Evolutionary conservation across 1,140 invertebrate species (phyloP).

Genomic region (Hylaeus anthracinus): DNA sequence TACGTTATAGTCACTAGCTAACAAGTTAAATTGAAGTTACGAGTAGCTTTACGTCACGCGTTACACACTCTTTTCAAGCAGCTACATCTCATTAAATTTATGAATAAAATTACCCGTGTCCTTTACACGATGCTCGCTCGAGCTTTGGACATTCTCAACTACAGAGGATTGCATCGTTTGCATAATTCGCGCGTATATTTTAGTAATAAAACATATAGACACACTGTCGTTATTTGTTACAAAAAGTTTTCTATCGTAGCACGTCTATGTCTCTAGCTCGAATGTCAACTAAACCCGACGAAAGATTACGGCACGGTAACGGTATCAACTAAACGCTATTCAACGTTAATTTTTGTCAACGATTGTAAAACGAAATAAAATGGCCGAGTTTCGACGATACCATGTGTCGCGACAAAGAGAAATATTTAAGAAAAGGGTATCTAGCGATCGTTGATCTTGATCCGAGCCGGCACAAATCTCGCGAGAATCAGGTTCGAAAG

Average conservation of each 20-base stretch:
- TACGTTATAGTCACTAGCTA: constrained; percentile 16
- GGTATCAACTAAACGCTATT: too few relatives aligned
- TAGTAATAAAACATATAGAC: constrained; percentile 11
- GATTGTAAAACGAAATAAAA: too few relatives aligned
- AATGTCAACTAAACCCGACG: too few relatives aligned
- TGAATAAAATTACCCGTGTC: constrained; percentile 40
- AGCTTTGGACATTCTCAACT: neutral
- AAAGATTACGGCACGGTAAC: too few relatives aligned
- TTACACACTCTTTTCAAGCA: constrained; percentile 22
- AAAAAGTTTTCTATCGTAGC: neutral
- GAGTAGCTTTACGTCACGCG: constrained; percentile 35
- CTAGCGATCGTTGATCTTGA: too few relatives aligned
- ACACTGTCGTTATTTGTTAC: neutral
- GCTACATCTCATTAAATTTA: constrained; percentile 37
- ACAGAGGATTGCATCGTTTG: neutral
- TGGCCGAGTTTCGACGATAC: too few relatives aligned
- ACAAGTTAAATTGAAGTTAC: constrained; percentile 42
- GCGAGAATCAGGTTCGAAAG: too few relatives aligned
- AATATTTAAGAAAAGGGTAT: too few relatives aligned
- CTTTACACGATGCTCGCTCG: neutral
- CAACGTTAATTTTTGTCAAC: too few relatives aligned
- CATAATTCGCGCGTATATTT: constrained; percentile 26
- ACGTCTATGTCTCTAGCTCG: too few relatives aligned
- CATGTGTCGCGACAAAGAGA: too few relatives aligned
- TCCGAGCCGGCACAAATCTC: too few relatives aligned